Percentiles rank a stretch among this genome's conserved stretches.
Evolutionary conservation across 2,113 vertebrate genomes (phyloP).

Genomic region (Pyxicephalus adspersus): DNA sequence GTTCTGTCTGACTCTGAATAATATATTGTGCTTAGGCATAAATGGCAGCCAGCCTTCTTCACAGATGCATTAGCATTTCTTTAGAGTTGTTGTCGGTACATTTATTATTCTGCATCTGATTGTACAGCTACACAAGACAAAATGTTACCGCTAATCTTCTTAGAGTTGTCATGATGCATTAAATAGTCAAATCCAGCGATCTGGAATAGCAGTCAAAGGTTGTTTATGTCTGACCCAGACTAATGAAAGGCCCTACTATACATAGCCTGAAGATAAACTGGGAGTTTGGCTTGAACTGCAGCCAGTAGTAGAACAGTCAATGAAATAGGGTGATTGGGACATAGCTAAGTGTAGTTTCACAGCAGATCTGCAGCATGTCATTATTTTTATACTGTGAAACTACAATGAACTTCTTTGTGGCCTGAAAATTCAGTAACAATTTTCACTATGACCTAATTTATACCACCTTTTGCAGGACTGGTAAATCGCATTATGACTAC

Average conservation of each 20-base stretch:
- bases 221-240: constrained; percentile 56
- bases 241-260: constrained; percentile 54
- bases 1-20: not conserved
- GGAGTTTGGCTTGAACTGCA: constrained; percentile 45
- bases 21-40: constrained; percentile 11
- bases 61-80: constrained; percentile 20
- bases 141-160: constrained; percentile 50
- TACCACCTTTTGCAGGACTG: constrained; percentile 36
- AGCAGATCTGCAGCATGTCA: constrained; percentile 22
- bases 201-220: constrained; percentile 57
- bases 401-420: constrained; percentile 24
- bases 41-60: constrained; percentile 14
- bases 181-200: constrained; percentile 49
- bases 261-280: constrained; percentile 45
- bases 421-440: constrained; percentile 2
- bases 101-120: constrained; percentile 50
- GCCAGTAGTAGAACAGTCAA: constrained; percentile 46
- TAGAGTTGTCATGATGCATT: constrained; percentile 56
- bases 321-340: constrained; percentile 34
- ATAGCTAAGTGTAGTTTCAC: constrained; percentile 33
- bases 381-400: constrained; percentile 32
- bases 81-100: constrained; percentile 33
- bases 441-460: constrained; percentile 23
- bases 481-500: constrained; percentile 25
- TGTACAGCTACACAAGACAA: constrained; percentile 31